A percentile compares a stretch with the other conserved stretches of the same genome.
Conservation (phyloP, 2,113 vertebrate species). For the Pipa parva region DNA sequence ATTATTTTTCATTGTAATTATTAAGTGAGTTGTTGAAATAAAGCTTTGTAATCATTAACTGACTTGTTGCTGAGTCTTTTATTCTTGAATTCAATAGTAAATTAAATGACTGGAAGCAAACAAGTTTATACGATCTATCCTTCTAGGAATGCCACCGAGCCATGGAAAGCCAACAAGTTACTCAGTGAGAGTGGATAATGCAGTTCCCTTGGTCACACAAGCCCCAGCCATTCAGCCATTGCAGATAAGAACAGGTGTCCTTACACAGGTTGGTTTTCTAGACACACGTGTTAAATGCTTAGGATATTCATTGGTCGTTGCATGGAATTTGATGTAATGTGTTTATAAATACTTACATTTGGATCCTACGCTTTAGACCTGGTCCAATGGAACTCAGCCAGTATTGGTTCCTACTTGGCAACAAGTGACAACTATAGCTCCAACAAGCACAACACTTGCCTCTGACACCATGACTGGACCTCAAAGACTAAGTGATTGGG, state of each 20-base stretch:
- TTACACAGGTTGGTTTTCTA: conserved; percentile 78
- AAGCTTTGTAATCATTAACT: no score
- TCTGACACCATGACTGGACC: conserved; percentile 87
- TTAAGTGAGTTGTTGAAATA: no score
- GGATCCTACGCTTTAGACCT: conserved; percentile 62
- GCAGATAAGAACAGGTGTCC: conserved; percentile 88
- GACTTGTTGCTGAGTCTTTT: no score
- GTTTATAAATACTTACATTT: not conserved
- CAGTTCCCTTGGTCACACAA: conserved; percentile 87
- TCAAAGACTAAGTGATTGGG: conserved; percentile 93
- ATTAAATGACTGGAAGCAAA: no score
- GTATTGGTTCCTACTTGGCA: conserved; percentile 93
- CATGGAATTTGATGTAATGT: no score
- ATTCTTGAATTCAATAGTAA: no score
- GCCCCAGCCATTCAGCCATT: conserved; percentile 85
- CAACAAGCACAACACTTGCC: conserved; percentile 73
- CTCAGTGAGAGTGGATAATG: conserved; percentile 85
- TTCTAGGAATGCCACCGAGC: conserved; percentile 81
- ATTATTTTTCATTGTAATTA: no score
- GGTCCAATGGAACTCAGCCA: conserved; percentile 88
- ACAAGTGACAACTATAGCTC: conserved; percentile 80
- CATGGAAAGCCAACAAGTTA: conserved; percentile 81
- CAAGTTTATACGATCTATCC: no score
- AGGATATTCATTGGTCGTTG: fast-evolving
- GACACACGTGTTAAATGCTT: not conserved